These are phyloP conservation scores for Novumbra hubbsi DNA, from an alignment of 2,797 vertebrate species.

Conservation along the genomic window DNA sequence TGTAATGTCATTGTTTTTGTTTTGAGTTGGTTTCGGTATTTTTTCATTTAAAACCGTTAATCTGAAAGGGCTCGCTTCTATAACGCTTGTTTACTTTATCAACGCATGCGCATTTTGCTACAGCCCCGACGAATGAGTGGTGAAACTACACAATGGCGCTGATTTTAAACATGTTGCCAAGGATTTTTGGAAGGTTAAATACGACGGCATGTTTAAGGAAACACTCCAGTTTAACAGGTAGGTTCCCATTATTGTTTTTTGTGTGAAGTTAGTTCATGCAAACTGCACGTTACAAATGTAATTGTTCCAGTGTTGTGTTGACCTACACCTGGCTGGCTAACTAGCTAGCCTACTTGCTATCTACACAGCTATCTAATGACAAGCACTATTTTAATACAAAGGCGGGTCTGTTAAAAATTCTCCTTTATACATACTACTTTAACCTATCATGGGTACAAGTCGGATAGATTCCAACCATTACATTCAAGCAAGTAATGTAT, in stretches of 20 bases:
- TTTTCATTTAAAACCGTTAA: too few relatives aligned
- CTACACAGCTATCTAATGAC: not conserved
- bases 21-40: too few relatives aligned
- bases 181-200: slow-evolving; percentile 6
- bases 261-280: not conserved
- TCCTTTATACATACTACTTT: not conserved
- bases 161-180: slow-evolving; percentile 29
- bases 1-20: too few relatives aligned
- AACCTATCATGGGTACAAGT: too few relatives aligned
- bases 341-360: not conserved
- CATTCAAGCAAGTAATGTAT: too few relatives aligned
- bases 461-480: too few relatives aligned
- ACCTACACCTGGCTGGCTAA: not conserved
- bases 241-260: slow-evolving; percentile 9
- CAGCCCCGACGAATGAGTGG: not conserved
- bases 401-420: not conserved
- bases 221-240: slow-evolving; percentile 61
- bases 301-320: not conserved
- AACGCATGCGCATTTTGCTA: not conserved
- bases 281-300: not conserved
- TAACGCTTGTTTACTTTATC: not conserved
- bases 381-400: not conserved
- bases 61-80: too few relatives aligned
- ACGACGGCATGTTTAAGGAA: slow-evolving; percentile 14
- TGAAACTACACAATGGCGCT: slow-evolving; percentile 43